Base-by-base conservation (phyloP, 2,113 vertebrate genomes). In the Lathamus discolor region DNA sequence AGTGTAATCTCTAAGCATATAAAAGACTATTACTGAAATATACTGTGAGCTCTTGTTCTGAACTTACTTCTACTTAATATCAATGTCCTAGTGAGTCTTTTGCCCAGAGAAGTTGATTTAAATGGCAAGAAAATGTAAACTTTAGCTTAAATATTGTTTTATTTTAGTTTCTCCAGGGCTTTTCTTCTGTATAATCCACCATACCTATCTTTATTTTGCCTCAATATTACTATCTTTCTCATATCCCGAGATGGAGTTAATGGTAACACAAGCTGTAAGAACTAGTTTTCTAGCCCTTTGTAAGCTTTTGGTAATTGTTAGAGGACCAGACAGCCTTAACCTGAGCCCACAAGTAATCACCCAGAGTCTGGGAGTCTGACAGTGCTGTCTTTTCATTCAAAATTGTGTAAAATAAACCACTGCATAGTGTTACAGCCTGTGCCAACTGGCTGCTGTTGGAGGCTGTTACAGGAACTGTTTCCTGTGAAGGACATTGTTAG, bases 331-430 rank as follows among this genome's bases (percentile, higher is more conserved):
- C 8, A 82, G 37, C 25, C 72, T 90, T 94, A 92, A 83, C 35
- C 46, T 76, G 79, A 90, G 63, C 54, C n/a, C 28, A 49, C 12
- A 48, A 57, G 16, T 48, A 86, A 86, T 88, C 59, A 48, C 63
- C 57, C 57, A 88, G 52, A 77, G 48, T 66, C 75, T 62, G 37
- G 8, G 57, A 83, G 63, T 90, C 75, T 83, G 66, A 37, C 39
- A 48, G 62, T 52, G 43, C 24, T 63, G 22, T 48, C 55, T 81
- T 95, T 83, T 88, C 15, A 68, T 67, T 89, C 49, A 91, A 76
- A 88, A 86, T 76, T 49, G 33, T 86, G 73, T 93, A 82, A 93
- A 93, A 73, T 62, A 88, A 95, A 39, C 35, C 74, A 84, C 54
- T 93, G 37, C 62, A 28, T 29, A 55, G 25, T 57, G 33, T 77